Percentiles rank a stretch among this genome's conserved stretches.
Evolutionary conservation across 2,888 invertebrate species (phyloP).

Genomic region (Pemphredon lugubris): DNA sequence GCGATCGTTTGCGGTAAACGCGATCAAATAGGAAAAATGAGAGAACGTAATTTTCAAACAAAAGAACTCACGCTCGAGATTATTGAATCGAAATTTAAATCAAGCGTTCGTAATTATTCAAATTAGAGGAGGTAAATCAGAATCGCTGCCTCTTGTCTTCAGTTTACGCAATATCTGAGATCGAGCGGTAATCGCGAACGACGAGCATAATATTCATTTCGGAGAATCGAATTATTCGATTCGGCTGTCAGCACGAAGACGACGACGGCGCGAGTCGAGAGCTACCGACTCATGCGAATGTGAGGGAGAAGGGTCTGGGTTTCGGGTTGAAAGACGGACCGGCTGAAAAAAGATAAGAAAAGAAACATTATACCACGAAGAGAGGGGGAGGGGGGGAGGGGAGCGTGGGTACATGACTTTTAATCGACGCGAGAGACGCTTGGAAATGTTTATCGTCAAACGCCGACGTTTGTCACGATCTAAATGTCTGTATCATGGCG

Average conservation of each 20-base stretch:
- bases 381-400: conserved; percentile 22
- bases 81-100: no score
- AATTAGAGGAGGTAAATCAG: no score
- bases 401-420: conserved; percentile 6
- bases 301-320: conserved; percentile 84
- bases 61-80: no score
- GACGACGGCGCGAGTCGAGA: conserved; percentile 74
- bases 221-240: conserved; percentile 32
- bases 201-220: conserved; percentile 17
- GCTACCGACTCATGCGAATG: conserved; percentile 81
- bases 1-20: background rate
- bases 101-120: no score
- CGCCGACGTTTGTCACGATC: no score
- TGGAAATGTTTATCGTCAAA: no score
- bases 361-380: conserved; percentile 71
- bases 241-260: conserved; percentile 61
- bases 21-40: background rate
- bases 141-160: no score
- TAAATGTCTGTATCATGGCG: no score
- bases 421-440: conserved; percentile 8
- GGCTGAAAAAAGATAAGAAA: conserved; percentile 84
- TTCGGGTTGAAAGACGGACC: conserved; percentile 84
- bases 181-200: conserved; percentile 40
- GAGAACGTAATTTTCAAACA: background rate
- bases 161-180: conserved; percentile 34